Evolutionary conservation across 1,140 invertebrate species (phyloP).

Genomic region (Hypothenemus hampei): DNA sequence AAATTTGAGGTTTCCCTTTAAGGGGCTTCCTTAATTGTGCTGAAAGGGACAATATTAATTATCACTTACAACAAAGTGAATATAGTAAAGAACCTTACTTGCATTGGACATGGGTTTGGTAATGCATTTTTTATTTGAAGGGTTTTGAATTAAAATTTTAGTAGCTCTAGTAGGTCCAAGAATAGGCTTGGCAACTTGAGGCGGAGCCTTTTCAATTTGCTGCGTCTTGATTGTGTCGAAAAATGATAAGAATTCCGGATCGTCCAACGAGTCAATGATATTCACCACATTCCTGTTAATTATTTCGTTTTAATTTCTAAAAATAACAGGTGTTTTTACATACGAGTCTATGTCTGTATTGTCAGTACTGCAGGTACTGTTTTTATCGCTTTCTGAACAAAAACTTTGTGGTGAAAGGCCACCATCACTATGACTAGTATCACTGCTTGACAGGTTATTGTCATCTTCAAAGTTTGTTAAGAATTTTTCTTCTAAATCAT

Average conservation of each 20-base stretch:
- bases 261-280: conserved; percentile 31
- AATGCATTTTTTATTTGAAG: conserved; percentile 35
- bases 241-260: conserved; percentile 33
- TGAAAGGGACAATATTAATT: conserved; percentile 14
- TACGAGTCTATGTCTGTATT: conserved; percentile 24
- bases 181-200: not conserved
- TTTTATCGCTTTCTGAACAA: conserved; percentile 40
- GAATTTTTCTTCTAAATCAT: conserved; percentile 34
- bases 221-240: conserved; percentile 22
- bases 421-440: conserved; percentile 37
- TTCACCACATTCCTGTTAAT: conserved; percentile 26
- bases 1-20: conserved; percentile 50
- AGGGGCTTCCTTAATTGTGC: conserved; percentile 31
- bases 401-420: conserved; percentile 33
- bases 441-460: conserved; percentile 37
- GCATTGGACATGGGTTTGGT: conserved; percentile 32
- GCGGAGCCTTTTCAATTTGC: conserved; percentile 18
- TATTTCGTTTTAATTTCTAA: not conserved
- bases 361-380: conserved; percentile 28
- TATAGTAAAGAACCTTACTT: conserved; percentile 24
- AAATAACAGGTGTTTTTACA: conserved; percentile 1
- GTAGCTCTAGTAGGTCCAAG: conserved; percentile 21
- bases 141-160: conserved; percentile 38
- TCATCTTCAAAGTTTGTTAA: conserved; percentile 34
- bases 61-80: not conserved